Evolutionary conservation across 2,797 vertebrate genomes (phyloP).

Genomic region (Rhinella marina): DNA sequence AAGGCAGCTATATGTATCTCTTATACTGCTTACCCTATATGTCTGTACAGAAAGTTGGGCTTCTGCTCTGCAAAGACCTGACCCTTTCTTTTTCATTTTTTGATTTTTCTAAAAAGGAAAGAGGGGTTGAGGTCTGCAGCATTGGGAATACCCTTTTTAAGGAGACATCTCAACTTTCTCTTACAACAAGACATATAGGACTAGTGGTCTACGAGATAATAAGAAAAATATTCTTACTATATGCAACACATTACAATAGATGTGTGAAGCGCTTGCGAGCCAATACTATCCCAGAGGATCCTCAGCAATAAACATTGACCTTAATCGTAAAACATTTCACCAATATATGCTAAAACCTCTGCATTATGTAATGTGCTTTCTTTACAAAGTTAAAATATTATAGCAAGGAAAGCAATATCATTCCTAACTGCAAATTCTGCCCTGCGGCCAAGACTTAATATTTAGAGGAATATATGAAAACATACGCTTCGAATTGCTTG

Average conservation of each 20-base stretch:
- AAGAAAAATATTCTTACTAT: background rate
- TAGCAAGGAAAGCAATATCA: conserved; percentile 43
- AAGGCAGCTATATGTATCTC: too few species aligned
- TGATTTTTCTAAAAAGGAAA: too few species aligned
- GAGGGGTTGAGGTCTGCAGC: too few species aligned
- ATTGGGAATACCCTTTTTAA: too few species aligned
- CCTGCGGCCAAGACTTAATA: conserved; percentile 41
- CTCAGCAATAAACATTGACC: conserved; percentile 12
- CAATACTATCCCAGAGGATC: background rate
- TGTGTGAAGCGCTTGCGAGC: background rate
- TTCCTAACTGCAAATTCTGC: conserved; percentile 27
- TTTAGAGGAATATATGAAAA: conserved; percentile 46
- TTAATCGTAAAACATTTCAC: conserved; percentile 15
- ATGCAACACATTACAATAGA: background rate
- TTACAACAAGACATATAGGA: too few species aligned
- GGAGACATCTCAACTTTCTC: too few species aligned
- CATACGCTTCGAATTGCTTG: conserved; percentile 31
- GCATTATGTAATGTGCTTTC: conserved; percentile 26
- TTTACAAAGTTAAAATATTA: conserved; percentile 38
- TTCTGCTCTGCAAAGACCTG: too few species aligned
- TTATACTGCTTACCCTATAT: too few species aligned
- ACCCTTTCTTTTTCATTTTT: too few species aligned
- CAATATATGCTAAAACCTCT: conserved; percentile 24
- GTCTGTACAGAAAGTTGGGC: too few species aligned
- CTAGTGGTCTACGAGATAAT: too few species aligned